Evolutionary conservation across 2,797 vertebrate species (phyloP).

Genomic region (Brachymystax lenok): DNA sequence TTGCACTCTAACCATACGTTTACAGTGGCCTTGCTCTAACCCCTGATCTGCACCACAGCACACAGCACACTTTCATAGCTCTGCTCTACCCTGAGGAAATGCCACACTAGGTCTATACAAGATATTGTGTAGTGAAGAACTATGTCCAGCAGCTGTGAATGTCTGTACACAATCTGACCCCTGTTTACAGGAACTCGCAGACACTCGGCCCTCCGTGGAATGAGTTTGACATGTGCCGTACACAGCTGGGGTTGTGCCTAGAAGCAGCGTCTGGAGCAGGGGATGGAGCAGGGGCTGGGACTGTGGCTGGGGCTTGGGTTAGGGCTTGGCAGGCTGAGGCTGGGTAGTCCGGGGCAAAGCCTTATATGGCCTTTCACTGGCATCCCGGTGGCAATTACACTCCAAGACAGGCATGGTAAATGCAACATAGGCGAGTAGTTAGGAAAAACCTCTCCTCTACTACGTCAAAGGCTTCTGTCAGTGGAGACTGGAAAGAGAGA

Average conservation of each 20-base stretch:
- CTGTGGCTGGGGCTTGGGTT: too few species aligned
- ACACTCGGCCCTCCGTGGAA: too few species aligned
- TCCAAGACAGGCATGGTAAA: constrained; percentile 10
- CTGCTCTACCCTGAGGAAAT: constrained; percentile 12
- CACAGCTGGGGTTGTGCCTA: constrained; percentile 12
- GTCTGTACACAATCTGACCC: constrained; percentile 45
- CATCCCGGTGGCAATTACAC: constrained; percentile 21
- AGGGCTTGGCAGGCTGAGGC: background rate
- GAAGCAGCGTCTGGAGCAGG: too few species aligned
- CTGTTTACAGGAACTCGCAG: constrained; percentile 38
- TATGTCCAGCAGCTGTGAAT: constrained; percentile 12
- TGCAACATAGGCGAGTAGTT: background rate
- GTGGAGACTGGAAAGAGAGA: too few species aligned
- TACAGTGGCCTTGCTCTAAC: background rate
- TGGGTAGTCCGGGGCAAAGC: constrained; percentile 22
- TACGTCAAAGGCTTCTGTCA: background rate
- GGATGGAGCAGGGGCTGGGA: too few species aligned
- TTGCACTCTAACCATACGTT: background rate
- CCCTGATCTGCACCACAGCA: background rate
- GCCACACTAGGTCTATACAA: constrained; percentile 2
- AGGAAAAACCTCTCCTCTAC: background rate
- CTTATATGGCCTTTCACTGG: constrained; percentile 38
- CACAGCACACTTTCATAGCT: background rate
- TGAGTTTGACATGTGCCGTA: constrained; percentile 13
- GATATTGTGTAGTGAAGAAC: constrained; percentile 9